phyloP scores from a whole-genome alignment of 1,140 invertebrate genomes.

The Trigoniulus corallinus region DNA sequence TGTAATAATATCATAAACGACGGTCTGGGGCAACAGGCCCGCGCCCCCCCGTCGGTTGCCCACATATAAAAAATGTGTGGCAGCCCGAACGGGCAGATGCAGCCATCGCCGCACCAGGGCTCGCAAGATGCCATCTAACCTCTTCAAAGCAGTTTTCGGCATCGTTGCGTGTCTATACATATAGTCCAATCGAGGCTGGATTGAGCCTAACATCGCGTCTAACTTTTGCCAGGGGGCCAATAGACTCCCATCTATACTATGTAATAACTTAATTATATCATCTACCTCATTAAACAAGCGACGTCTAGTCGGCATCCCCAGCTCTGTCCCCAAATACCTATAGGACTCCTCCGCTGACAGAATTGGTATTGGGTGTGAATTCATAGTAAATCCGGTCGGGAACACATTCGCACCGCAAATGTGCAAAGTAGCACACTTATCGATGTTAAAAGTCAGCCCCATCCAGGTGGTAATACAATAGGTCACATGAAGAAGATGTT shows the following conservation, averaged over 20 bases:
- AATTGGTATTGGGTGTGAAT: background rate
- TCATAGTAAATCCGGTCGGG: background rate
- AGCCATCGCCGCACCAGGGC: background rate
- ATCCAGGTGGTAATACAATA: slow-evolving; percentile 2
- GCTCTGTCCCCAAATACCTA: background rate
- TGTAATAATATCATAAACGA: too few relatives aligned
- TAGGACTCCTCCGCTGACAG: background rate
- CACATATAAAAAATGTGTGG: background rate
- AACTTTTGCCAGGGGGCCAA: slow-evolving; percentile 7
- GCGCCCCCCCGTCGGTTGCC: background rate
- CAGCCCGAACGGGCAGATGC: background rate
- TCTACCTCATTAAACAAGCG: background rate
- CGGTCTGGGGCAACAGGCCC: too few relatives aligned
- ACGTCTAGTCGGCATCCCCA: background rate
- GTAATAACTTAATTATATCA: background rate
- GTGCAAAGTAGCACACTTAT: slow-evolving; percentile 6
- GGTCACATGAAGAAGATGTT: slow-evolving; percentile 6
- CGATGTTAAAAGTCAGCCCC: slow-evolving; percentile 10
- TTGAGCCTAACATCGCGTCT: too few relatives aligned
- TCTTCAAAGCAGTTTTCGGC: background rate
- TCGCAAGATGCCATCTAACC: background rate
- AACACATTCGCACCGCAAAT: background rate
- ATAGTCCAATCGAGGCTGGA: background rate
- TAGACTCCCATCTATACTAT: background rate
- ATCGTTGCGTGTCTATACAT: background rate